Evolutionary conservation across 1,140 invertebrate species (phyloP), one percentile per base, ranked within the genome.

Genomic region (Paraescarpia echinospica): DNA sequence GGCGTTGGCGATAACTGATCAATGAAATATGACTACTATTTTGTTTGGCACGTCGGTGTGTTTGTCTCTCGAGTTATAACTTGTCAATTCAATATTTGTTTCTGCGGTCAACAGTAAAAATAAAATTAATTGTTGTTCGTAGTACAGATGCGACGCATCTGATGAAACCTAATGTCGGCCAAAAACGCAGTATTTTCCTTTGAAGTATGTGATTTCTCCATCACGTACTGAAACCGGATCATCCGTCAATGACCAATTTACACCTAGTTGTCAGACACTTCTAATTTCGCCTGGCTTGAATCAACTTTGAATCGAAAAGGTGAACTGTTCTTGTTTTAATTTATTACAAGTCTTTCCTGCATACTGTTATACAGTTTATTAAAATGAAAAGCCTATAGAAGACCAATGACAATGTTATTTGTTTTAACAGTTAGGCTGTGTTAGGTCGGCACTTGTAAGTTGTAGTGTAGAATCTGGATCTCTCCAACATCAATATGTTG

Each of bases 21-120:
- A 77, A 77, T 77, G 59, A 77, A 77, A 77, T 77, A 77, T 77
- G 59, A 77, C 59, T 77, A 77, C 59, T 77, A 27, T 77, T 77
- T 77, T 77, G 59, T 77, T 77, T 77, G 8, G 2, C 59, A 77
- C 59, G 59, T 77, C 59, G 59, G 59, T 77, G 59, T 77, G 59
- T 77, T 77, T 77, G 59, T 77, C 27, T 77, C 59, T 77, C 59
- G 59, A 77, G 59, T 77, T 77, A 77, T 77, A 77, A 77, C 59
- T 77, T 77, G 59, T 77, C 59, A 77, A 77, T 18, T 77, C 14
- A 77, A 77, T 77, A 77, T 77, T 77, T 77, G 59, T 77, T 77
- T 77, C 59, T 31, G 27, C 59, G 22, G 59, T 77, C 59, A 77
- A 31, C 9, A 77, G 8, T 77, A 18, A 77, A 77, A 12, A 27